Conservation (phyloP, 2,113 vertebrate species). For the Pelusios castaneus region DNA sequence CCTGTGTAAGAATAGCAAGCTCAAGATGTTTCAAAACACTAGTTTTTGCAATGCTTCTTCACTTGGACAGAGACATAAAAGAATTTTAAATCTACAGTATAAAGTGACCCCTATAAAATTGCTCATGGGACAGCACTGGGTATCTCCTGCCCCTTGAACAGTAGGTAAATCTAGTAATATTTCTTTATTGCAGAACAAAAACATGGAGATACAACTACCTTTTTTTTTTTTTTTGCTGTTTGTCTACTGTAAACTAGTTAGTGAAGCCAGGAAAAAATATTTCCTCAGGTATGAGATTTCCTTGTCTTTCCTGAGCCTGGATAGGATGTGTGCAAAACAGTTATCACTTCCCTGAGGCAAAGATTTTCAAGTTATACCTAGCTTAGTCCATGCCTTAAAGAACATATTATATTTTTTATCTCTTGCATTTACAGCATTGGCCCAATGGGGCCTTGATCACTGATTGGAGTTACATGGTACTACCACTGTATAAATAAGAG, state of each 20-base stretch:
- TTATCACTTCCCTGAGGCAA: conserved; percentile 71
- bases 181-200: neutral
- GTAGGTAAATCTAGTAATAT: neutral
- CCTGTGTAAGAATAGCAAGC: neutral
- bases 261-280: neutral
- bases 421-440: conserved; percentile 32
- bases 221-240: too few species aligned
- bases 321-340: conserved; percentile 57
- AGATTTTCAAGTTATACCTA: conserved; percentile 68
- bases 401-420: neutral
- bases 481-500: conserved; percentile 30
- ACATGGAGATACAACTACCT: neutral
- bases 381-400: neutral
- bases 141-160: neutral
- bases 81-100: neutral
- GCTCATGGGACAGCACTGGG: neutral
- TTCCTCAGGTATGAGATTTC: conserved; percentile 18
- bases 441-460: conserved; percentile 34
- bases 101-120: neutral
- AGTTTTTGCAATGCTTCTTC: neutral
- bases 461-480: neutral
- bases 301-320: conserved; percentile 15
- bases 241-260: neutral
- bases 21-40: neutral
- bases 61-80: neutral